A percentile compares a stretch with the other conserved stretches of the same genome.
phyloP scores from a whole-genome alignment of 2,888 invertebrate species.

The Patella pellucida region DNA sequence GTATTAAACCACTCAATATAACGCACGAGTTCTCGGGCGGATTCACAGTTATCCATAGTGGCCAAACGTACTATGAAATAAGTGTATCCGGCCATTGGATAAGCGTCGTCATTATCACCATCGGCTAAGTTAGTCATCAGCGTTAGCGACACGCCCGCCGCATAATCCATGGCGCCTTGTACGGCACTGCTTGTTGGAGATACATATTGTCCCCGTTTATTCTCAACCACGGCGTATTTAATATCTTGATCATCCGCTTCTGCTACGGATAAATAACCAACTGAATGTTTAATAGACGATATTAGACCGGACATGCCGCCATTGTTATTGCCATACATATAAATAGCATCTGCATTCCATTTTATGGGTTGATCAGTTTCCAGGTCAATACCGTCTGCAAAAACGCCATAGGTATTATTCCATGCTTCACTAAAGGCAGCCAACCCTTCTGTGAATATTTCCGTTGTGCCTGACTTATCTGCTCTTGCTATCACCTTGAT shows the following conservation, averaged over 20 bases:
- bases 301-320: constrained; percentile 53
- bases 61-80: constrained; percentile 55
- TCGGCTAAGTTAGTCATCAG: constrained; percentile 36
- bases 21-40: constrained; percentile 58
- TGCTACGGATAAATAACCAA: constrained; percentile 60
- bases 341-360: constrained; percentile 48
- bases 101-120: constrained; percentile 22
- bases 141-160: constrained; percentile 21
- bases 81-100: constrained; percentile 62
- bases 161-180: constrained; percentile 49
- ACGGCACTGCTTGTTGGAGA: constrained; percentile 38
- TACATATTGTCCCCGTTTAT: constrained; percentile 44
- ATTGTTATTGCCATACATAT: constrained; percentile 47
- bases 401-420: constrained; percentile 49
- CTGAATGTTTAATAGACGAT: constrained; percentile 48
- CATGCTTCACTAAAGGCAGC: constrained; percentile 52
- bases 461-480: constrained; percentile 65
- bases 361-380: constrained; percentile 24
- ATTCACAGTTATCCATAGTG: constrained; percentile 45
- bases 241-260: constrained; percentile 42
- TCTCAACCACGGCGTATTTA: constrained; percentile 46
- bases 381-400: constrained; percentile 40
- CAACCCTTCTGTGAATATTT: constrained; percentile 58
- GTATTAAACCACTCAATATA: constrained; percentile 59
- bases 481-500: constrained; percentile 59